Conservation (phyloP, 2,888 invertebrate genomes). For the Odontocolon sp. region DNA sequence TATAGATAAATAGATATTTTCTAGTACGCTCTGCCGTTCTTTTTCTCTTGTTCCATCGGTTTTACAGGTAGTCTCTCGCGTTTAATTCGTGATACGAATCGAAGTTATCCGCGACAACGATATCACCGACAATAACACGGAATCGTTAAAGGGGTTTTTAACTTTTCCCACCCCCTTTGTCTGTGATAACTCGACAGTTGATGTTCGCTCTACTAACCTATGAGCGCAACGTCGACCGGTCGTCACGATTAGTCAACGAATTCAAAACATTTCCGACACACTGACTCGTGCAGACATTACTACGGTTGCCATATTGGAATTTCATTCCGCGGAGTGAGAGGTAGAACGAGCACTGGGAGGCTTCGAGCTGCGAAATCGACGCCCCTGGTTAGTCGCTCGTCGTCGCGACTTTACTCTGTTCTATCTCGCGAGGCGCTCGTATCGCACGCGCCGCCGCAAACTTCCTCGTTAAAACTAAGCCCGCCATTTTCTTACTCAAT, state of each 20-base stretch:
- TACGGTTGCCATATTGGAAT: slow-evolving; percentile 69
- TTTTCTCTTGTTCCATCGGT: not conserved
- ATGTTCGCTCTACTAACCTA: slow-evolving; percentile 73
- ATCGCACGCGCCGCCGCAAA: not conserved
- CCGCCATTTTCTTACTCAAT: not conserved
- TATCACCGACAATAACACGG: slow-evolving; percentile 27
- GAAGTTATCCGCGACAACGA: not conserved
- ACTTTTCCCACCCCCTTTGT: too few species aligned
- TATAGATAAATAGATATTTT: too few species aligned
- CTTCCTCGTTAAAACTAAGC: not conserved
- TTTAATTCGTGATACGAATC: not conserved
- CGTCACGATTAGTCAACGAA: slow-evolving; percentile 69
- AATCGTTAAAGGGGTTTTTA: slow-evolving; percentile 1
- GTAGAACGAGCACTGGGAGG: slow-evolving; percentile 58
- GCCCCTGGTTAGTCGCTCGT: slow-evolving; percentile 11
- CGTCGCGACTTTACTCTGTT: not conserved
- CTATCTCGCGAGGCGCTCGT: not conserved
- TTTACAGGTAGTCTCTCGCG: not conserved
- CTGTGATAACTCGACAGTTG: slow-evolving; percentile 21
- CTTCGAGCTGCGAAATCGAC: slow-evolving; percentile 58
- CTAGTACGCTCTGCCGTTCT: not conserved
- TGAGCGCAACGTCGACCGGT: slow-evolving; percentile 73
- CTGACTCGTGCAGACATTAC: slow-evolving; percentile 67
- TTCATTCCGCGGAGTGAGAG: slow-evolving; percentile 62
- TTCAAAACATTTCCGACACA: slow-evolving; percentile 69